A percentile compares a stretch with the other conserved stretches of the same genome.
Evolutionary conservation across 2,888 invertebrate genomes (phyloP).

Genomic region (Plebejus melissa): DNA sequence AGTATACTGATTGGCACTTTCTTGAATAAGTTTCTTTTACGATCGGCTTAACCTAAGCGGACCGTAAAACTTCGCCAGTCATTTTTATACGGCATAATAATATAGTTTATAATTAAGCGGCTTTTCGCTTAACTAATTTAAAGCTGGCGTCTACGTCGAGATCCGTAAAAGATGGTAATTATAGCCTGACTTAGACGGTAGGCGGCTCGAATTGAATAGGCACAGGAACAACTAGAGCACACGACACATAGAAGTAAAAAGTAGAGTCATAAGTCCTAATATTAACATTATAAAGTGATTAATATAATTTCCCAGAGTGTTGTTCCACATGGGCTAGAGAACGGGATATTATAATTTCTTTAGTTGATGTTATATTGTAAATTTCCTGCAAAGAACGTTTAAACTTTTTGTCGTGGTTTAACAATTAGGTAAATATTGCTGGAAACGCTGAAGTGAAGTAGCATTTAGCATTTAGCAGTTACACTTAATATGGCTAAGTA

Average conservation of each 20-base stretch:
- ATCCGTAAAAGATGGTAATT: slow-evolving; percentile 23
- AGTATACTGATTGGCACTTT: slow-evolving; percentile 53
- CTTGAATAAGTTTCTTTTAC: slow-evolving; percentile 45
- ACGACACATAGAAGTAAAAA: neutral
- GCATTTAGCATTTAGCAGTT: too few relatives aligned
- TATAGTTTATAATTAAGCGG: slow-evolving; percentile 36
- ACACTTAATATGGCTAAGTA: too few relatives aligned
- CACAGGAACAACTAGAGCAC: neutral
- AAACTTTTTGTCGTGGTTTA: too few relatives aligned
- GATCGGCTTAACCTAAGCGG: slow-evolving; percentile 41
- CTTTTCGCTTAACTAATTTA: slow-evolving; percentile 33
- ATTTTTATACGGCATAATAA: slow-evolving; percentile 36
- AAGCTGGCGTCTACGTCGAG: neutral
- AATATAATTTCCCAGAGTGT: too few relatives aligned
- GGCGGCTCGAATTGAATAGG: neutral
- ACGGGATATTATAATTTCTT: too few relatives aligned
- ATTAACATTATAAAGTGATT: too few relatives aligned
- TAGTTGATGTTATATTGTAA: too few relatives aligned
- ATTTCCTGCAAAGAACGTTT: too few relatives aligned
- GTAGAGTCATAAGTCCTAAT: too few relatives aligned
- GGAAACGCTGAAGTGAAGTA: too few relatives aligned
- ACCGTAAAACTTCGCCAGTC: slow-evolving; percentile 40
- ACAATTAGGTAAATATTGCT: too few relatives aligned
- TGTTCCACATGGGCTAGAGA: too few relatives aligned
- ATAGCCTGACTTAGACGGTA: neutral